phyloP scores from a whole-genome alignment of 2,797 vertebrate species.

The Odontamblyopus lacepedii region DNA sequence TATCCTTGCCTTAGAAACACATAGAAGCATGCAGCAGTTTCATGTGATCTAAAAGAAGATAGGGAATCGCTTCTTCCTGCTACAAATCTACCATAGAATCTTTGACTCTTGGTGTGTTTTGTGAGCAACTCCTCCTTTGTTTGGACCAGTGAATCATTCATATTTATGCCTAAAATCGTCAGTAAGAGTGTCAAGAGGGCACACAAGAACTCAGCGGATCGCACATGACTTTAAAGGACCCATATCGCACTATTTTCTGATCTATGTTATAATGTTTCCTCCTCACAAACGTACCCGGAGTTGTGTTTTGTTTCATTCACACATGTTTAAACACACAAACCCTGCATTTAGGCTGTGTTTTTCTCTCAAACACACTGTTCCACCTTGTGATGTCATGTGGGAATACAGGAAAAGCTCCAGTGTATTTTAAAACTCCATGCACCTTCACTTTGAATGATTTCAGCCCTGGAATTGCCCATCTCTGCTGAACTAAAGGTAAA shows the following conservation, averaged over 20 bases:
- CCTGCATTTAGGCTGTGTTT: too few species aligned
- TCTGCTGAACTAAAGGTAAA: too few species aligned
- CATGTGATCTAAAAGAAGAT: neutral
- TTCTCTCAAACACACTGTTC: too few species aligned
- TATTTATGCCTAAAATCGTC: neutral
- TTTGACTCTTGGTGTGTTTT: neutral
- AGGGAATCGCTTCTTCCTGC: neutral
- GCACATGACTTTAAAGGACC: neutral
- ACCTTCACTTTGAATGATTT: too few species aligned
- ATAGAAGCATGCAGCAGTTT: neutral
- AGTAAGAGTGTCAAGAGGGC: neutral
- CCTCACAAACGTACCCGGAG: too few species aligned
- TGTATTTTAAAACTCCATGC: too few species aligned
- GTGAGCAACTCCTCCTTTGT: neutral
- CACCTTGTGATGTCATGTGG: too few species aligned
- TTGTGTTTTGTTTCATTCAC: too few species aligned
- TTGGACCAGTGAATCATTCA: neutral
- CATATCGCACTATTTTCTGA: neutral
- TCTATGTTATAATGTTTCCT: too few species aligned
- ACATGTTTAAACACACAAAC: too few species aligned
- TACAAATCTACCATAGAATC: neutral
- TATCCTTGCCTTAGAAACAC: neutral
- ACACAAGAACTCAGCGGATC: neutral
- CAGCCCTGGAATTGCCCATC: too few species aligned
- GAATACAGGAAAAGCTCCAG: too few species aligned